These are phyloP conservation scores for Tokudaia tokunoshimensis DNA, from an alignment of 2,797 vertebrate genomes.

Conservation along the genomic window DNA sequence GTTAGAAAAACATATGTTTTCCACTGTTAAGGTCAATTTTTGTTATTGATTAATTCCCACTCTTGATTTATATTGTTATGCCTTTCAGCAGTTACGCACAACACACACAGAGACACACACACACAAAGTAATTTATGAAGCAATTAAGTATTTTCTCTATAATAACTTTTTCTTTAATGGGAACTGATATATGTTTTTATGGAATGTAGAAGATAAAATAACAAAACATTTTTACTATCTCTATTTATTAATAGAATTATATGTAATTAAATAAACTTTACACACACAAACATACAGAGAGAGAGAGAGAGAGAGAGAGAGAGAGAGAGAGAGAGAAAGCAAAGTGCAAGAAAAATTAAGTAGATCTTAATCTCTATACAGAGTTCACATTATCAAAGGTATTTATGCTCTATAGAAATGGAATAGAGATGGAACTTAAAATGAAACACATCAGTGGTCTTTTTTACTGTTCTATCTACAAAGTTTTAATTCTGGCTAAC, in stretches of 20 bases:
- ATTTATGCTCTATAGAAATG: too few species aligned
- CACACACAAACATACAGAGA: not conserved
- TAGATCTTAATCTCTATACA: too few species aligned
- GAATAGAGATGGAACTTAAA: too few species aligned
- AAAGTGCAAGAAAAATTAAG: too few species aligned
- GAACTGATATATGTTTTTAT: not conserved
- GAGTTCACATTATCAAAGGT: too few species aligned
- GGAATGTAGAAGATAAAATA: not conserved
- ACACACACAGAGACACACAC: too few species aligned
- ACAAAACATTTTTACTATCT: not conserved
- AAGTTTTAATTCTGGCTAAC: too few species aligned
- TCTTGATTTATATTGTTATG: not conserved
- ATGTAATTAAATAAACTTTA: not conserved
- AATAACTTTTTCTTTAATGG: not conserved
- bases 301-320: too few species aligned
- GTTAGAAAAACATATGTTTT: not conserved
- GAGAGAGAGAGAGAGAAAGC: too few species aligned
- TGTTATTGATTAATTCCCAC: not conserved
- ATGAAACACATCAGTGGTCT: too few species aligned
- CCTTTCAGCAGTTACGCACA: not conserved
- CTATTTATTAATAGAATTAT: not conserved
- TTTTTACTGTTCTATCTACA: too few species aligned
- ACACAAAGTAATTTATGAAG: not conserved
- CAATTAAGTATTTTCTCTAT: not conserved
- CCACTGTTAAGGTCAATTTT: not conserved